Evolutionary conservation across 2,888 invertebrate species (phyloP), one percentile per base, ranked within the genome.

Genomic region (Loripinus fragilis): DNA sequence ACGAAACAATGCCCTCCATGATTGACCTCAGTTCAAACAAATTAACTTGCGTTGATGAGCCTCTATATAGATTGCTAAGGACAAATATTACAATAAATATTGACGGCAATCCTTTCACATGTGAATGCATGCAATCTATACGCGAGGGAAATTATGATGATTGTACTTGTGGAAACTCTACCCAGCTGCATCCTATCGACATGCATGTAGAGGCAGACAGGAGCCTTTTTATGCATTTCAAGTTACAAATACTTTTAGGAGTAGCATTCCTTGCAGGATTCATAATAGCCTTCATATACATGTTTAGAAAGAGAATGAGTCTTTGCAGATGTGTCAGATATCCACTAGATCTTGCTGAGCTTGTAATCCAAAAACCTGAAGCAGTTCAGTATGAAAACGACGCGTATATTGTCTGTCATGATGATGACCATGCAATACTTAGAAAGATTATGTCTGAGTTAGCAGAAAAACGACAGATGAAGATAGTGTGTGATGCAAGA

Each of bases 51-150:
- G 33, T 60, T 55, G 55, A 55, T 55, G 17, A 10, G 17, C 2
- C 17, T 28, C 28, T 55, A 5, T 8, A 38, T 38, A 8, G 12
- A 38, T 38, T 38, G 38, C 12, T 38, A 8, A 38, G 12, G 12
- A 38, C 38, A 5, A 60, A 60, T 33, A 33, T 60, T 1, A 33
- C 60, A 33, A 23, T 60, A 12, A 28, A 33, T 10, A 17, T 60
- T 1, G 20, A 33, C 33, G 60, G 60, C n/a, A 60, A 60, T 20
- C 60, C 60, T 5, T 15, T 60, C 3, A 60, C 60, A 60, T 60
- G 60, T 60, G 60, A 60, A 60, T 60, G 60, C n/a, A 60, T 60
- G 60, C 7, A 60, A 12, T 60, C 60, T 7, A 33, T 60, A 33
- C 30, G 17, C 5, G 33, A 60, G 5, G 33, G 60, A 20, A 60